Conservation (phyloP, 2,797 vertebrate species). For the Typhlichthys eigenmanni region DNA sequence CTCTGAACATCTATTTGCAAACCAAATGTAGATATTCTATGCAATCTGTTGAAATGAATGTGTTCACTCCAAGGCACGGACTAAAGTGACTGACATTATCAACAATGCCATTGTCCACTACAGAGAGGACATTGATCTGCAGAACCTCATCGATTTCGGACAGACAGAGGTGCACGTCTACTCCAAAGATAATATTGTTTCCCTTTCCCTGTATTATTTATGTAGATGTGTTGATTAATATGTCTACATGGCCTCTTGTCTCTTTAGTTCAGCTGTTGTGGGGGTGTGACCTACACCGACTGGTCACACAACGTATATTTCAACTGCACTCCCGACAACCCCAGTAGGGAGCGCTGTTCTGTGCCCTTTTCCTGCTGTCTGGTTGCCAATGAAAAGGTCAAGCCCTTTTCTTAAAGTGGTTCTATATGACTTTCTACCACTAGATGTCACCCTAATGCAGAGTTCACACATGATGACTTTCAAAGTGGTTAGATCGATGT, state of each 20-base stretch:
- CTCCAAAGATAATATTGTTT: neutral
- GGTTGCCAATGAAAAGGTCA: slow-evolving; percentile 73
- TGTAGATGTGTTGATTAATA: too few relatives aligned
- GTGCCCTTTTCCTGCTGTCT: slow-evolving; percentile 95
- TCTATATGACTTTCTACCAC: too few relatives aligned
- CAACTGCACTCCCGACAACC: slow-evolving; percentile 84
- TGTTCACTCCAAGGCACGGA: slow-evolving; percentile 74
- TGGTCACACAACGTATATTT: slow-evolving; percentile 96
- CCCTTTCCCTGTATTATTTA: too few relatives aligned
- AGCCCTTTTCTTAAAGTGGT: neutral
- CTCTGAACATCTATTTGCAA: too few relatives aligned
- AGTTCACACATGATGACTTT: too few relatives aligned
- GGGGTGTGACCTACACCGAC: slow-evolving; percentile 85
- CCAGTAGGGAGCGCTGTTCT: slow-evolving; percentile 87
- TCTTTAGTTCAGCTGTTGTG: slow-evolving; percentile 89
- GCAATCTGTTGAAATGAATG: neutral
- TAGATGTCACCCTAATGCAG: too few relatives aligned
- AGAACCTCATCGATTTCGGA: slow-evolving; percentile 94
- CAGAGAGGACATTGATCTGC: slow-evolving; percentile 90
- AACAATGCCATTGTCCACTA: slow-evolving; percentile 87
- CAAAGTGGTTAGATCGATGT: too few relatives aligned
- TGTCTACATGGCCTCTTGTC: neutral
- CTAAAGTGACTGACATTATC: slow-evolving; percentile 87
- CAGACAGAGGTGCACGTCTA: slow-evolving; percentile 84
- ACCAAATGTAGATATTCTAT: too few relatives aligned